Base-by-base conservation (phyloP, 1,140 invertebrate genomes). In the Phenacoccus solenopsis region DNA sequence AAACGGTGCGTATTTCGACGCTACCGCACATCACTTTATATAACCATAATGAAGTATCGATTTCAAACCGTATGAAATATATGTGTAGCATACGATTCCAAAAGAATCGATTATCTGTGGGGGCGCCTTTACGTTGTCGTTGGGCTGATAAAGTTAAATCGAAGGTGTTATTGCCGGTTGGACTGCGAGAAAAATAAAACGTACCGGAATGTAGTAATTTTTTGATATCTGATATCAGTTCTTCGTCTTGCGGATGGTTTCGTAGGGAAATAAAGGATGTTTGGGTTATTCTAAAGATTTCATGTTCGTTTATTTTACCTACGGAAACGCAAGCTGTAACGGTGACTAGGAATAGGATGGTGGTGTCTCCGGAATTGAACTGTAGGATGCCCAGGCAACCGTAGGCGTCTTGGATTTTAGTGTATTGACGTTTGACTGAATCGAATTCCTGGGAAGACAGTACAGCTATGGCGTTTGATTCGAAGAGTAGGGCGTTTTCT, bases 61-160 rank as follows among this genome's bases (percentile, higher is more conserved):
- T 88, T 27, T 91, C 91, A 83, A 87, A 97, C 74, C 92, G 85
- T 73, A 95, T 84, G 38, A 97, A 82, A 81, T 96, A 93, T 67
- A 97, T 88, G 77, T 96, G 92, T 71, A 98, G 81, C 82, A 93
- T 94, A 73, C 93, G 86, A 81, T 98, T 97, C 89, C 94, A 98
- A 77, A 98, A 98, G 78, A 98, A 98, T 78, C 94, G 85, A 75
- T 96, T 95, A 79, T 98, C 96, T 7, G 93, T 94, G 56, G 82
- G 82, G 59, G 79, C 82, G 1, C 90, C 90, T 76, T 89, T 89
- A 64, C 85, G 84, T 76, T 88, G 84, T 74, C 91, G 85, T 78
- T 98, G 96, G 49, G 91, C 91, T 81, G 94, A 96, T 27, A 98
- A 79, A 12, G 94, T 98, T 24, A 98, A 85, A 82, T 98, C 94